Evolutionary conservation across 2,113 vertebrate species (phyloP).

Genomic region (Marcusenius ussheri): DNA sequence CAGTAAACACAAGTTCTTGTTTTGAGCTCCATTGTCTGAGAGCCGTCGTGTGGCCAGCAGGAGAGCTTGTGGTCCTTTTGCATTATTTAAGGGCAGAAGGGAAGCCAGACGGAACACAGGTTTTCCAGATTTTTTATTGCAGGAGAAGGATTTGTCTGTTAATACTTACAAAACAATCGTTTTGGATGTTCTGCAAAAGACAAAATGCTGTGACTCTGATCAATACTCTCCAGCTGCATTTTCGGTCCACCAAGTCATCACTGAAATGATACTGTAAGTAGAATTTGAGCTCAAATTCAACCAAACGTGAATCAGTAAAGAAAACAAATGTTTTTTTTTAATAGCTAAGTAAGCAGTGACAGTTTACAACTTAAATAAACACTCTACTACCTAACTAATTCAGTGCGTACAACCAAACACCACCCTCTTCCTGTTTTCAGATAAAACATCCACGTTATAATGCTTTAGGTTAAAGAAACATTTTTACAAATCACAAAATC

Average conservation of each 20-base stretch:
- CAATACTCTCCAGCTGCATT: background rate
- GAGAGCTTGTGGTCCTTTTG: background rate
- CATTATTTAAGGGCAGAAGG: background rate
- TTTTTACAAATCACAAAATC: background rate
- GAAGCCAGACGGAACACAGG: background rate
- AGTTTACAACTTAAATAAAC: background rate
- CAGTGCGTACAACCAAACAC: background rate
- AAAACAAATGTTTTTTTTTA: background rate
- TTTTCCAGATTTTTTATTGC: background rate
- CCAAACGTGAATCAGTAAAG: background rate
- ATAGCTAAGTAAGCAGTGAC: background rate
- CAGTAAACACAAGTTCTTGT: background rate
- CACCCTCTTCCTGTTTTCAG: background rate
- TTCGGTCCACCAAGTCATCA: background rate
- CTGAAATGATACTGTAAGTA: background rate
- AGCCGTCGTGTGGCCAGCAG: background rate
- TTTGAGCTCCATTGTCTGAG: background rate
- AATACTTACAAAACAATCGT: background rate
- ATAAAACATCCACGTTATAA: background rate
- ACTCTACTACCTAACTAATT: background rate
- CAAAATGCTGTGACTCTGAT: background rate
- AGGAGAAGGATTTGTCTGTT: background rate
- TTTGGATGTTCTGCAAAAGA: background rate
- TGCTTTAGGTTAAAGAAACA: background rate
- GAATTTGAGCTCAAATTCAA: background rate